Base-by-base conservation (phyloP, 23 tunicate genomes). In the Trididemnum miniatum region DNA sequence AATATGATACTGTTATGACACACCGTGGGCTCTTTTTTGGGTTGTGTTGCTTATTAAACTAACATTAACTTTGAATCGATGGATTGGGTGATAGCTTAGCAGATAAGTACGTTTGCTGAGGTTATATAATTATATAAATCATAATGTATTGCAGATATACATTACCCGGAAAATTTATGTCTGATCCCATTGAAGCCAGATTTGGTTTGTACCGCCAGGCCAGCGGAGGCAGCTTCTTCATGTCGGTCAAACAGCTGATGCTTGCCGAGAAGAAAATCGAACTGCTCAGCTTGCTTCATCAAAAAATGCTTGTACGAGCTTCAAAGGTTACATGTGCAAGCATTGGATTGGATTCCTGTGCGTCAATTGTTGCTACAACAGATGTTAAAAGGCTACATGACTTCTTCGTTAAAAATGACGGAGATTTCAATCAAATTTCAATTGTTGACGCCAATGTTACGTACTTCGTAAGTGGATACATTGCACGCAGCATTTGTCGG, bases 171-270 rank as follows among this genome's bases (percentile, higher is more conserved):
- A 15, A 62, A 24, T 62, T 62, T 62, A 22, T 62, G 69, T 62
- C 20, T 4, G 69, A 62, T 22, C 69, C 69, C 20, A 62, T 62
- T 20, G 69, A 62, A 22, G 69, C 29, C 4, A n/a, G 69, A 4
- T 62, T 62, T 62, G 69, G 69, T 9, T 62, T 4, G 23, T 25
- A 62, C 22, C 27, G 30, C 69, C 27, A 25, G 69, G 27, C 69
- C 69, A 62, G 30, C 22, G 69, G 69, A 25, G 27, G 69, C 69
- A 62, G 22, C 69, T 62, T 62, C 30, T 62, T 62, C 30, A 62
- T 22, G 77, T 71, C 57, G 7, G 77, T 71, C 50, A 71, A 71
- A 35, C 77, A 71, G 22, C 23, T 71, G 25, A 35, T 71, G 77
- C 50, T 20, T 26, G 77, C 77, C 4, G 50, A 71, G 28, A 71